Base-by-base conservation (phyloP, 2,888 invertebrate genomes). In the Drosophila mulleri region DNA sequence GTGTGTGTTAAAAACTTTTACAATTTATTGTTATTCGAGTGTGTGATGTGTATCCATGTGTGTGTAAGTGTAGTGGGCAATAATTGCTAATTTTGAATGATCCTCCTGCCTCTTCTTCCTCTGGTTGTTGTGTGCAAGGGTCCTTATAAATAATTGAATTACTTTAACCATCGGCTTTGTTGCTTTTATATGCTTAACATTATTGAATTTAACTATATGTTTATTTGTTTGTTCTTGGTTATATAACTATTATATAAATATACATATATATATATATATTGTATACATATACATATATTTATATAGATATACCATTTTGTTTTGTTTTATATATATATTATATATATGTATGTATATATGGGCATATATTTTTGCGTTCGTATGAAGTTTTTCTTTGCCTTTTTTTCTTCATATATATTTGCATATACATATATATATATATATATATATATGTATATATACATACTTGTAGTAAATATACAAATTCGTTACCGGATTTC, bases 181-280 rank as follows among this genome's bases (percentile, higher is more conserved):
- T 63, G 42, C 65, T 54, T 69, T 75, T 72, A 67, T 74, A 71
- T 75, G 87, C 89, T 84, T 84, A 84, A 88, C 82, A 68, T 81
- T 88, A 86, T 86, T 86, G 84, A 84, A 84, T 84, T 84, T 84
- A 84, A 84, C 84, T 84, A 84, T 84, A 84, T 88, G 89, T 88
- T 85, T 88, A 81, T 88, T 83, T 88, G 83, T 88, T 50, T 84
- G 89, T 86, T 84, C 86, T 86, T 84, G 84, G 84, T 88, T 84
- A 84, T 88, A 84, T 84, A 85, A 88, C 81, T 84, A 85, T 84
- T 42, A 64, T 67, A 67, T 65, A 62, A 81, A 74, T 78, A 74
- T 78, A 74, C 75, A 73, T 78, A 67, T 78, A 74, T 78, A 73
- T 78, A 67, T 82, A 78, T 78, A 66, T 82, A 78, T 78, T 64